These are phyloP conservation scores for Ctenosaura bakeri DNA, from an alignment of 2,797 vertebrate genomes.

Conservation along the genomic window DNA sequence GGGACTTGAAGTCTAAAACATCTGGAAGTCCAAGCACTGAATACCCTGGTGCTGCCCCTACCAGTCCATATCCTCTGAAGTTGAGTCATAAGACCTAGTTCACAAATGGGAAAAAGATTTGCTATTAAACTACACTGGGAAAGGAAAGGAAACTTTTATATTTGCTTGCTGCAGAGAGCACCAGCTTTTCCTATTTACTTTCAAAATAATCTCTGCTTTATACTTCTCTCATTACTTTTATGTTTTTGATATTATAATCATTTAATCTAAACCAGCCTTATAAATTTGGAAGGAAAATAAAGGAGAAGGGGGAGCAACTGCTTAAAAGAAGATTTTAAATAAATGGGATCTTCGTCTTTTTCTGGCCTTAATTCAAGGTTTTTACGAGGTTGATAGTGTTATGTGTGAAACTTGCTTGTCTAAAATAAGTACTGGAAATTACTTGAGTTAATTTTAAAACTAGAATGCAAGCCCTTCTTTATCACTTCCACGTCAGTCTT, in stretches of 20 bases:
- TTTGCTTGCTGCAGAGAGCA: not conserved
- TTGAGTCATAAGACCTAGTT: not conserved
- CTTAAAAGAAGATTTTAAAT: constrained; percentile 50
- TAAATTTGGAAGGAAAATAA: constrained; percentile 34
- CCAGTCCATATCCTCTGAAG: not conserved
- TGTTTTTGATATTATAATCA: constrained; percentile 44
- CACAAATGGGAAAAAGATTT: not conserved
- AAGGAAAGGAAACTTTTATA: not conserved
- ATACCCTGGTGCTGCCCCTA: not conserved
- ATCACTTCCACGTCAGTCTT: constrained; percentile 38
- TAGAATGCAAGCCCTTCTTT: constrained; percentile 44
- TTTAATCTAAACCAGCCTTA: constrained; percentile 45
- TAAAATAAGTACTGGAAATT: constrained; percentile 54
- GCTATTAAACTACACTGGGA: not conserved
- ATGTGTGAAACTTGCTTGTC: constrained; percentile 47
- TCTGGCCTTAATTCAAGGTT: constrained; percentile 33
- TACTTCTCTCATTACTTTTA: constrained; percentile 39
- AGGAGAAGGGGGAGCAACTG: constrained; percentile 36
- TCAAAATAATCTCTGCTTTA: constrained; percentile 52
- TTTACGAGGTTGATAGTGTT: constrained; percentile 55
- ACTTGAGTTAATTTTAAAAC: constrained; percentile 57
- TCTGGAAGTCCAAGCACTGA: no score
- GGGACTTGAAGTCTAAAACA: no score
- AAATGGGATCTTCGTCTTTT: not conserved
- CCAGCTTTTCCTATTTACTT: constrained; percentile 49